Conservation (phyloP, 2,888 invertebrate species). For the Dynastes tityus region DNA sequence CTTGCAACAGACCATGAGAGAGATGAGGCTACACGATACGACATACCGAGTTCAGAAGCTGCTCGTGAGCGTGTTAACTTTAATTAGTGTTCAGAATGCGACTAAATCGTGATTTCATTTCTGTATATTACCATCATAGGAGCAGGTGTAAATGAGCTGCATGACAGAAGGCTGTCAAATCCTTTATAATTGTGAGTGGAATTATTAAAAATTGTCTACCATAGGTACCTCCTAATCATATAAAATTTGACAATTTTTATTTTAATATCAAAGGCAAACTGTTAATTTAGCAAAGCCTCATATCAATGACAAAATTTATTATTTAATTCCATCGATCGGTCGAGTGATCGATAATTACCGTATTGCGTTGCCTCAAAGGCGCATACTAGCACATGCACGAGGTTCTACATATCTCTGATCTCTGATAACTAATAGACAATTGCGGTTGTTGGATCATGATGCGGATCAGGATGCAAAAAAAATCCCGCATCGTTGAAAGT, state of each 20-base stretch:
- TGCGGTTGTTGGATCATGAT: background rate
- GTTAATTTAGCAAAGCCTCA: too few species aligned
- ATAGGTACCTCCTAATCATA: too few species aligned
- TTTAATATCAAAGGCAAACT: too few species aligned
- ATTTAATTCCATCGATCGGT: too few species aligned
- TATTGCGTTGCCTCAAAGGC: background rate
- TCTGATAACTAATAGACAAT: constrained; percentile 11
- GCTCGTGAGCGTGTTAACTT: constrained; percentile 4
- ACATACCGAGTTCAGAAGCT: background rate
- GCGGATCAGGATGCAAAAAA: background rate
- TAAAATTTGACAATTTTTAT: too few species aligned
- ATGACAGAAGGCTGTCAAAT: background rate
- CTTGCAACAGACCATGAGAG: background rate
- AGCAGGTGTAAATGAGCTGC: constrained; percentile 2
- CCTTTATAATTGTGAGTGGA: background rate
- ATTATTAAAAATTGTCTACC: background rate
- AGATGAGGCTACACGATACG: constrained; percentile 1
- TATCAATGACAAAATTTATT: too few species aligned
- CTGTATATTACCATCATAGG: background rate
- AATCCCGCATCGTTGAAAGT: constrained; percentile 31
- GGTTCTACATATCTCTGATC: background rate
- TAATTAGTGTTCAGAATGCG: background rate
- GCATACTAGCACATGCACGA: background rate
- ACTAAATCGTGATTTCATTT: constrained; percentile 2
- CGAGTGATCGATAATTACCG: too few species aligned